phyloP scores from a whole-genome alignment of 2,888 invertebrate genomes.

The Ochropacha duplaris region DNA sequence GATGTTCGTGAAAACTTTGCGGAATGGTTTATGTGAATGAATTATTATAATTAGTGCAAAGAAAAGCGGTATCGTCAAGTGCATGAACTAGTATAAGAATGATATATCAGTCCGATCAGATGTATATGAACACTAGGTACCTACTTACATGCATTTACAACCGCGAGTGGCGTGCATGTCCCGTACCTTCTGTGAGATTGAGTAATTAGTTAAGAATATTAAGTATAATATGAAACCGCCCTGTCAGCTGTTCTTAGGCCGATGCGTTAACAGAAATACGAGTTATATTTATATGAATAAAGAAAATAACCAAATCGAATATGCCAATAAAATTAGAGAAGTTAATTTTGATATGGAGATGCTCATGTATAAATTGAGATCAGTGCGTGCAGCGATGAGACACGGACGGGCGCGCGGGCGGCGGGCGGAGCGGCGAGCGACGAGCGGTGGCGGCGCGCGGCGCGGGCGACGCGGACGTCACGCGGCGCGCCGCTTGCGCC shows the following conservation, averaged over 20 bases:
- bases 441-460: constrained; percentile 17
- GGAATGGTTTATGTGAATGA: neutral
- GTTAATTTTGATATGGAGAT: constrained; percentile 23
- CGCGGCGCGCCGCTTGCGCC: constrained; percentile 37
- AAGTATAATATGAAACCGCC: neutral
- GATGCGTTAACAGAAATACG: neutral
- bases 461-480: constrained; percentile 15
- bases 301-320: neutral
- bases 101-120: neutral
- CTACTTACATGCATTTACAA: neutral
- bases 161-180: no score
- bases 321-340: neutral
- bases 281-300: neutral
- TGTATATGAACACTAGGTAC: neutral
- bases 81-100: neutral
- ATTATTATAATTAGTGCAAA: neutral
- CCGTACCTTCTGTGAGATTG: neutral
- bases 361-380: constrained; percentile 41
- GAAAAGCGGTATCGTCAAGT: neutral
- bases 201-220: no score
- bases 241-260: neutral
- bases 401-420: constrained; percentile 35
- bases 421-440: constrained; percentile 27
- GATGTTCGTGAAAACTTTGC: neutral
- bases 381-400: constrained; percentile 39